These are phyloP conservation scores for Orthonychiurus folsomi DNA, from an alignment of 2,888 invertebrate species.

Conservation along the genomic window DNA sequence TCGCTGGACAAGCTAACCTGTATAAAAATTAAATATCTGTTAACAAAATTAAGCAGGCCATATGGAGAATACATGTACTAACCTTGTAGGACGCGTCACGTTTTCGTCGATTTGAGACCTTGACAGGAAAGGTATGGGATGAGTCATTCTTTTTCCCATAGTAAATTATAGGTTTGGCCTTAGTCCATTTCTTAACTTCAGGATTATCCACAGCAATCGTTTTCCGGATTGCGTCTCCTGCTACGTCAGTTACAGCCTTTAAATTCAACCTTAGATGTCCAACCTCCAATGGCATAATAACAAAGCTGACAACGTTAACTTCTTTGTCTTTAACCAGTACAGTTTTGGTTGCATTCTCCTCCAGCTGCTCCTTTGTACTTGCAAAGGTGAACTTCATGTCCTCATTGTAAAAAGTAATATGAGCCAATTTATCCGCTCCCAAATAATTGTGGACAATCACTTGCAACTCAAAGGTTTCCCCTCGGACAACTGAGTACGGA, in stretches of 20 bases:
- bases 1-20: neutral
- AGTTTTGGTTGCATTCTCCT: slow-evolving; percentile 11
- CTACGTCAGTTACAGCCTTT: slow-evolving; percentile 44
- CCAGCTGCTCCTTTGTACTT: neutral
- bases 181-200: neutral
- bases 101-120: too few species aligned
- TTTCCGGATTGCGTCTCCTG: slow-evolving; percentile 48
- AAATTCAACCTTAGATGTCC: slow-evolving; percentile 48
- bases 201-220: slow-evolving; percentile 43
- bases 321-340: slow-evolving; percentile 42
- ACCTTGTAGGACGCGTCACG: too few species aligned
- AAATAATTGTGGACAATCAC: slow-evolving; percentile 50
- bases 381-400: slow-evolving; percentile 31
- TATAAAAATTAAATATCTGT: too few species aligned
- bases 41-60: too few species aligned
- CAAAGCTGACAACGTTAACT: slow-evolving; percentile 47
- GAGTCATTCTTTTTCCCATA: neutral
- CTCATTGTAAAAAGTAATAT: slow-evolving; percentile 46
- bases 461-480: slow-evolving; percentile 50
- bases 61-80: too few species aligned
- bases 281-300: slow-evolving; percentile 47
- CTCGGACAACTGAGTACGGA: slow-evolving; percentile 50
- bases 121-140: too few species aligned
- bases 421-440: slow-evolving; percentile 43
- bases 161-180: neutral